Evolutionary conservation across 2,888 invertebrate genomes (phyloP).

Genomic region (Lutraria lutraria): DNA sequence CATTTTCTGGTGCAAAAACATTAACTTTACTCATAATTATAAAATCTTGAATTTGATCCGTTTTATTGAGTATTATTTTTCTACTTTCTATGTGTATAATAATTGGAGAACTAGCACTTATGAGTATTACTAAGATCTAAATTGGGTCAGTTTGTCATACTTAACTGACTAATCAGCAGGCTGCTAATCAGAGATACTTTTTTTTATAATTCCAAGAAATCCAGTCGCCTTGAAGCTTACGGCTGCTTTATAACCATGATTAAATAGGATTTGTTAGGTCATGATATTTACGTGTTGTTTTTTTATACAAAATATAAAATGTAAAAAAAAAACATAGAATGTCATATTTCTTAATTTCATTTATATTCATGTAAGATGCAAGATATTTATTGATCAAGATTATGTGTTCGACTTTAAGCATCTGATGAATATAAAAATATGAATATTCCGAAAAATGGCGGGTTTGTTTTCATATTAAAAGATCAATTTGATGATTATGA

Average conservation of each 20-base stretch:
- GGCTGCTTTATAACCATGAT: neutral
- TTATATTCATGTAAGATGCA: neutral
- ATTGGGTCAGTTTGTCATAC: neutral
- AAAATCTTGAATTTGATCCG: no score
- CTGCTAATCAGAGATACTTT: no score
- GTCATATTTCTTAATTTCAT: neutral
- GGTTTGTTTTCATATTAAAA: slow-evolving; percentile 38
- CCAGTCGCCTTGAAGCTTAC: neutral
- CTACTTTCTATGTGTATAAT: no score
- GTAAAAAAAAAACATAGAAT: neutral
- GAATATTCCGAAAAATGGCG: slow-evolving; percentile 16
- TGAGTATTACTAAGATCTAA: neutral
- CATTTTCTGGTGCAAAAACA: no score
- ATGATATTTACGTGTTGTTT: neutral
- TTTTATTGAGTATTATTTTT: no score
- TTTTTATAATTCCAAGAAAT: neutral
- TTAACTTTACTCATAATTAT: no score
- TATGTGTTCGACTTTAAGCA: neutral
- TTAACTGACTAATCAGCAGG: neutral
- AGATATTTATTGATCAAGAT: neutral
- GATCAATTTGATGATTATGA: slow-evolving; percentile 36
- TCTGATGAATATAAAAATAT: neutral
- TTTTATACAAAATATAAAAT: neutral
- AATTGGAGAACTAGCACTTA: no score
- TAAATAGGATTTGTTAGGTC: neutral